Conservation (phyloP, 2,113 vertebrate genomes). For the Erythrocercus mccallii region DNA sequence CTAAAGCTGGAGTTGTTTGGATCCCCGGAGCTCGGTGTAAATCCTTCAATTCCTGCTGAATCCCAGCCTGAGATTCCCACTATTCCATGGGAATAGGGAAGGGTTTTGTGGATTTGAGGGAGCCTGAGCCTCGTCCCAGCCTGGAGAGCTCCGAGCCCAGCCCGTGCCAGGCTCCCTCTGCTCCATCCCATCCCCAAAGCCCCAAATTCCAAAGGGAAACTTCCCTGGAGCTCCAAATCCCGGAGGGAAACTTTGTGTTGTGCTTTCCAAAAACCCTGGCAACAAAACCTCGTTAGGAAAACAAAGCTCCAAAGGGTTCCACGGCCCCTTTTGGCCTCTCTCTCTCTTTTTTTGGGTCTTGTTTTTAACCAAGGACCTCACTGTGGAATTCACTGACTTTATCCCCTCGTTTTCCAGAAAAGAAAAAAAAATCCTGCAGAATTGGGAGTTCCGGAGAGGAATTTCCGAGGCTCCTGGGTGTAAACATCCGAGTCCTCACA, state of each 20-base stretch:
- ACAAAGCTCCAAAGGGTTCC: background rate
- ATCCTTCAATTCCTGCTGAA: background rate
- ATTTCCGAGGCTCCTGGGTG: background rate
- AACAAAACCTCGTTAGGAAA: background rate
- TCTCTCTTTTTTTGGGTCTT: background rate
- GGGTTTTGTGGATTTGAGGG: background rate
- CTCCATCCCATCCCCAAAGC: background rate
- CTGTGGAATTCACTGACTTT: background rate
- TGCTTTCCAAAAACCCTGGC: background rate
- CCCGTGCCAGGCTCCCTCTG: background rate
- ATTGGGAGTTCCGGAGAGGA: background rate
- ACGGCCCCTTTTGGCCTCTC: background rate
- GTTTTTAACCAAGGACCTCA: background rate
- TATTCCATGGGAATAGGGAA: rapidly evolving
- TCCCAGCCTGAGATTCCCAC: background rate
- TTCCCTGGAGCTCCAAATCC: background rate
- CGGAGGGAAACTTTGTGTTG: background rate
- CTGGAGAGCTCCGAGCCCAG: background rate
- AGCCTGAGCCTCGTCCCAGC: background rate
- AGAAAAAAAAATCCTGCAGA: background rate
- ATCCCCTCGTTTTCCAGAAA: background rate
- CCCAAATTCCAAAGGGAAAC: background rate
- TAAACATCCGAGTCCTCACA: background rate
- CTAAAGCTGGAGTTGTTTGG: background rate
- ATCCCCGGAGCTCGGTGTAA: rapidly evolving